A percentile compares a stretch with the other conserved stretches of the same genome.
Evolutionary conservation across 2,888 invertebrate genomes (phyloP).

Genomic region (Aphodius granarius): DNA sequence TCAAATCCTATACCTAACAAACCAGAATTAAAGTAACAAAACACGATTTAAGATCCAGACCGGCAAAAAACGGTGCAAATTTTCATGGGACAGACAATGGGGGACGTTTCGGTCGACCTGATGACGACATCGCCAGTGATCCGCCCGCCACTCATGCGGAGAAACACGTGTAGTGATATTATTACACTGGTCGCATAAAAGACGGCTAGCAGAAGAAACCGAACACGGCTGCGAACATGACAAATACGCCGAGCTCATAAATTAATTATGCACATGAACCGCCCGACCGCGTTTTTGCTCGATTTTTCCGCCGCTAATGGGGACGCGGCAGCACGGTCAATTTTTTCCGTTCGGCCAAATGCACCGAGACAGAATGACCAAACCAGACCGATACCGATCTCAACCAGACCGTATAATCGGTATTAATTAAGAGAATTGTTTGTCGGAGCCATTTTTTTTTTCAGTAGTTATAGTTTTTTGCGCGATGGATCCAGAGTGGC

Average conservation of each 20-base stretch:
- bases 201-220: background rate
- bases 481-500: no score
- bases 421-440: background rate
- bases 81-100: background rate
- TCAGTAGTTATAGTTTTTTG: background rate
- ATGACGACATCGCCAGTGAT: background rate
- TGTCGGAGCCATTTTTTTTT: background rate
- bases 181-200: background rate
- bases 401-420: conserved; percentile 11
- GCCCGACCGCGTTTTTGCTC: conserved; percentile 1
- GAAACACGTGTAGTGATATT: background rate
- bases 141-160: background rate
- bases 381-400: conserved; percentile 3
- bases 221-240: background rate
- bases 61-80: background rate
- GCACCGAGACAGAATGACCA: background rate
- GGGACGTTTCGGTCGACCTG: background rate
- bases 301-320: conserved; percentile 1
- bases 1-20: background rate
- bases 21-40: no score
- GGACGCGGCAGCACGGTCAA: background rate
- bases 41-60: background rate
- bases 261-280: conserved; percentile 12
- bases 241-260: conserved; percentile 2
- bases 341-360: background rate